Base-by-base conservation (phyloP, 2,113 vertebrate species). In the Riparia riparia region DNA sequence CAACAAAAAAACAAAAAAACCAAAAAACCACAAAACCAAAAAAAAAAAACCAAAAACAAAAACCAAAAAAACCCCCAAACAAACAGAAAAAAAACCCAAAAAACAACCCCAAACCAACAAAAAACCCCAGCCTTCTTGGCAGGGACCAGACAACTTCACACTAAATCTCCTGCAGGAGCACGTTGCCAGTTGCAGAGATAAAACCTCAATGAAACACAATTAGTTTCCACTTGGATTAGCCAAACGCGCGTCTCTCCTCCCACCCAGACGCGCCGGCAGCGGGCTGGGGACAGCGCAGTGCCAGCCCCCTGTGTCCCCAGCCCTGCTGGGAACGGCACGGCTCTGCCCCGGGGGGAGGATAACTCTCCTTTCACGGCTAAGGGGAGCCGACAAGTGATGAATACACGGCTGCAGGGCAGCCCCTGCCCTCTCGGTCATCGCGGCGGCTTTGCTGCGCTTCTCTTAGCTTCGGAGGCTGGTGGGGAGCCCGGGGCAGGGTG, bases 161-260 rank as follows among this genome's bases (percentile, higher is more conserved):
- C 91, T 88, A 88, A 96, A 95, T 91, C 91, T 96, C 81, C 82
- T 90, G 92, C 82, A 97, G 93, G 66, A 96, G 87, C 14, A 3
- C 16, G 24, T 73, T 96, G 92, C 93, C 86, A 92, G 91, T 87
- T 79, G 71, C 90, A 41, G 50, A 94, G 94, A 92, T 89, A 97
- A 96, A 95, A 89, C 73, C 94, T 93, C 93, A 93, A 90, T 93
- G 95, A 96, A 96, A 96, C 78, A 73, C 86, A 71, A 90, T 93
- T 87, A 91, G 53, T 65, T 95, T 71, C 76, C 87, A 77, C 79
- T 80, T 14, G 82, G 80, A 85, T 94, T 86, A 90, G 56, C 77
- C 71, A 44, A 93, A 93, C 56, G 47, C 4, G 7, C 68, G 20
- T 71, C 64, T 79, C 70, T 78, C 56, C 81, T 64, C 57, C 80